Evolutionary conservation across 2,113 vertebrate genomes (phyloP), one percentile per base, ranked within the genome.

Genomic region (Polypterus bichir): DNA sequence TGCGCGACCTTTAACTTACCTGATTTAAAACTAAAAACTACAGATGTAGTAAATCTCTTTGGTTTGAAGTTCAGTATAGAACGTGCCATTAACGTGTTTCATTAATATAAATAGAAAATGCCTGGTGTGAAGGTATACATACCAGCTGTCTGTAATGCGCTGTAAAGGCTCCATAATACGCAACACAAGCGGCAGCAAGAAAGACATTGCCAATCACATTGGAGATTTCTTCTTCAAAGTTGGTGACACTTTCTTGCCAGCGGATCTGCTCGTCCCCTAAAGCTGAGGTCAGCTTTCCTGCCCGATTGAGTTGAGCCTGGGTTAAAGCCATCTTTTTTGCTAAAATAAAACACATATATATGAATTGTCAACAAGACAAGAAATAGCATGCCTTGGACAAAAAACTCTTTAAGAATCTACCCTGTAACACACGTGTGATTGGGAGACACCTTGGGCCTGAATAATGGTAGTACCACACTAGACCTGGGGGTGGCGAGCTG

Each of bases 131-230:
- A 27, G 27, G 27, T 27, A 45, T 54, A 74, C 80, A 68, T 68
- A 88, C 81, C 78, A 78, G 44, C n/a, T 90, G 85, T 66, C 89
- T 84, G 5, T 89, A 91, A 9, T 86, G 76, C 10, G 81, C 83
- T 3, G 88, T 92, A 73, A 93, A 92, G 4, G 87, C 89, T 45
- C 90, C 87, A 2, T 85, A 90, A 59, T 89, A 92, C 4, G 88
- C 85, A 49, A 93, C 87, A 4, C 88, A 91, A 3, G 88, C 89
- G 3, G 86, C 86, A 7, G 85, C 89, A 65, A 92, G 89, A 70
- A 92, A 91, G 57, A 86, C 90, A 11, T 93, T 91, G 8, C 88
- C 88, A 1, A 84, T 72, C 52, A 91, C 73, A 10, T 90, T 86
- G 4, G 78, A 69, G 67, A 91, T 83, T 69, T 92, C 91, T 59